These are phyloP conservation scores for Triplophysa yarkandensis DNA, from an alignment of 2,797 vertebrate species.

Conservation along the genomic window DNA sequence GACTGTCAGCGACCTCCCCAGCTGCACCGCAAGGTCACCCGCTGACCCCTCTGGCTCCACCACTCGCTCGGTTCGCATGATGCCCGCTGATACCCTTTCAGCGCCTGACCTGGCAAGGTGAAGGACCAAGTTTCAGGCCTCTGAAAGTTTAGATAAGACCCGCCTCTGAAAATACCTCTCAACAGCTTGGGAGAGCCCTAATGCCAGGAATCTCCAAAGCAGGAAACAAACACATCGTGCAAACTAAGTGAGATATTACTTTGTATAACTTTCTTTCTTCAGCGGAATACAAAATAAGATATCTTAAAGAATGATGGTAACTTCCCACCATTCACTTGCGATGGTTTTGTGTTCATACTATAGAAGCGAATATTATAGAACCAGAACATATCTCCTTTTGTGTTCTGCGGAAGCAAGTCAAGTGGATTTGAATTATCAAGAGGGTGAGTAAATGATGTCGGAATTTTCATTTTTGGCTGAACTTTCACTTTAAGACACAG, in stretches of 20 bases:
- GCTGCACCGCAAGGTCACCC: slow-evolving; percentile 40
- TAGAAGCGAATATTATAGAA: too few species aligned
- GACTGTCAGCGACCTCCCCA: slow-evolving; percentile 36
- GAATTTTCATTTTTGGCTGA: too few species aligned
- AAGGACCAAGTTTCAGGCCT: slow-evolving; percentile 60
- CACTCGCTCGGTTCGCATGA: slow-evolving; percentile 33
- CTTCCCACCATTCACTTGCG: too few species aligned
- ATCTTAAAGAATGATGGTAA: too few species aligned
- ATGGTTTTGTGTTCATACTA: too few species aligned
- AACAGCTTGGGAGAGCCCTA: slow-evolving; percentile 33
- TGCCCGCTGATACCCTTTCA: slow-evolving; percentile 61
- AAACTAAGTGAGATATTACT: neutral
- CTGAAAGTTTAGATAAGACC: slow-evolving; percentile 67
- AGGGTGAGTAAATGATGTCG: too few species aligned
- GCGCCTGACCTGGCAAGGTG: slow-evolving; percentile 70
- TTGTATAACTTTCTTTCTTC: neutral
- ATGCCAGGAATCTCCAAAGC: slow-evolving; percentile 25
- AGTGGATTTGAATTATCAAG: too few species aligned
- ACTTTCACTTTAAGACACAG: too few species aligned
- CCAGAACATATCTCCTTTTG: too few species aligned
- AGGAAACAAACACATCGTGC: slow-evolving; percentile 39
- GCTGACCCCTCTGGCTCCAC: slow-evolving; percentile 48
- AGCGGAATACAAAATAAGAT: too few species aligned
- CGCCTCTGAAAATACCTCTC: slow-evolving; percentile 75
- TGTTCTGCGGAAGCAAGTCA: too few species aligned